Base-by-base conservation (phyloP, 2,113 vertebrate species). In the Edolisoma coerulescens region DNA sequence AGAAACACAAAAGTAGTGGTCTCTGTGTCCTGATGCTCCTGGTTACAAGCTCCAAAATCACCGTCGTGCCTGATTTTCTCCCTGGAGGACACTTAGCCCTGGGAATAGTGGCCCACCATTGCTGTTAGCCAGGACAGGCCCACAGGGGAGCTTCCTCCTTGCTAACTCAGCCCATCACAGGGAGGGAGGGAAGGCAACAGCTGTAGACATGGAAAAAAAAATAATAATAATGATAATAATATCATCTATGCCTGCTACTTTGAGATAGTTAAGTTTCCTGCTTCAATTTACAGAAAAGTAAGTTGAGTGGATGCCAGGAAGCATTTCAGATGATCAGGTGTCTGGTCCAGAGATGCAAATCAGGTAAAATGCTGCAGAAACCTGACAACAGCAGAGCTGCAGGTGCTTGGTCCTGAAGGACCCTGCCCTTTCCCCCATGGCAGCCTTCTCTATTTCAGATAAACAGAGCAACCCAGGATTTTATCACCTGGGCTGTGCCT, bases 401-500 rank as follows among this genome's bases (percentile, higher is more conserved):
- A 16, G 17, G 44, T 45, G 23, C n/a, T 49, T 61, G 56, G 32
- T 37, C 45, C 28, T 59, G 15, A 84, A 52, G 18, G 32, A 70
- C 14, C 16, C 13, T 41, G 39, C 18, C 54, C 15, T 1, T 68
- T 80, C 49, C 54, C 71, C 53, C 71, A 30, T 0, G 0, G 32
- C 65, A 89, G 49, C 35, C 18, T 76, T 80, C 52, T n/a, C 7
- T 21, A 15, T 35, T 57, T 59, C 33, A 71, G n/a, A 79, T 49
- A 68, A 85, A 63, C 6, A 41, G 37, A 37, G 13, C 24, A 90
- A 35, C 7, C 8, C 56, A 37, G 79, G 71, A 70, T 26, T 60
- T 37, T 3, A 88, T 26, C 14, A 47, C 33, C 47, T 41, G 28
- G 42, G 64, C 59, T 53, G 54, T 49, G 49, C 42, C 64, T 50